phyloP scores from a whole-genome alignment of 2,888 invertebrate genomes.

The Colostygia pectinataria region DNA sequence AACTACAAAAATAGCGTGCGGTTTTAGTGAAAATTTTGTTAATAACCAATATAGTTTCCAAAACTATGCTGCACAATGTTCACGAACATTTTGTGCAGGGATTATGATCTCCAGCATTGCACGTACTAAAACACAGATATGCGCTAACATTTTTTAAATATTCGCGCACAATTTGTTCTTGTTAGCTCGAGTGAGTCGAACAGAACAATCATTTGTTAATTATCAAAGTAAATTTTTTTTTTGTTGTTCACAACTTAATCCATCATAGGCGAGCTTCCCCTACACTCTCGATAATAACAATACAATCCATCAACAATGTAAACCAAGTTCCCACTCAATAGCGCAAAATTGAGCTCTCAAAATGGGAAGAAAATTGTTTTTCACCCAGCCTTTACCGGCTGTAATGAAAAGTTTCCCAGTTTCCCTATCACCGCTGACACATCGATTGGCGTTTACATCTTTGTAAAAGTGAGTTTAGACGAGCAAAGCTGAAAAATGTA shows the following conservation, averaged over 20 bases:
- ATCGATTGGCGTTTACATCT: constrained; percentile 78
- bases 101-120: not conserved
- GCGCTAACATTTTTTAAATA: too few relatives aligned
- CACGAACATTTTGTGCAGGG: too few relatives aligned
- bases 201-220: too few relatives aligned
- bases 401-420: constrained; percentile 79
- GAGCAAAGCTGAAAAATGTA: not conserved
- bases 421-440: constrained; percentile 77
- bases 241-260: constrained; percentile 22
- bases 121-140: too few relatives aligned
- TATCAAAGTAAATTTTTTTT: not conserved
- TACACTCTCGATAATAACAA: constrained; percentile 36
- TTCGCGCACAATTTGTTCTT: too few relatives aligned
- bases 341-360: constrained; percentile 72
- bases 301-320: constrained; percentile 56
- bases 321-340: constrained; percentile 68
- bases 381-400: constrained; percentile 48
- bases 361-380: constrained; percentile 77
- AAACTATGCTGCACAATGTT: too few relatives aligned
- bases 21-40: too few relatives aligned
- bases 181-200: too few relatives aligned
- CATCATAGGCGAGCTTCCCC: constrained; percentile 18
- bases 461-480: constrained; percentile 50
- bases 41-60: too few relatives aligned
- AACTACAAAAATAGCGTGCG: too few relatives aligned